A percentile compares a stretch with the other conserved stretches of the same genome.
Evolutionary conservation across 2,797 vertebrate genomes (phyloP).

Genomic region (Myotis planiceps): DNA sequence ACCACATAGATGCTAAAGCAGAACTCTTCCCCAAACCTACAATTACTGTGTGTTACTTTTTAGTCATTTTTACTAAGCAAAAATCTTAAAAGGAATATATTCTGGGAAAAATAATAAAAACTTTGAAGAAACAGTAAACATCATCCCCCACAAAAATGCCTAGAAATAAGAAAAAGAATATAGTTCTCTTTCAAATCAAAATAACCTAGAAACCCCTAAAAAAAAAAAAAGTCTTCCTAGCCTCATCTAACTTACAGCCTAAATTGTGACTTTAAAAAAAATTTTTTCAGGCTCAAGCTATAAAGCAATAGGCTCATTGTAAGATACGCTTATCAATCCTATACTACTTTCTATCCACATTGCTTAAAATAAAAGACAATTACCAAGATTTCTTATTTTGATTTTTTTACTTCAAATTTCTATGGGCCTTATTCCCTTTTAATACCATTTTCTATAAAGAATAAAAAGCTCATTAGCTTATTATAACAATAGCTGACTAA

Average conservation of each 20-base stretch:
- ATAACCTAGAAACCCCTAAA: neutral
- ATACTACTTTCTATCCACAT: neutral
- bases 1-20: conserved; percentile 37
- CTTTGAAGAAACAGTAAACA: neutral
- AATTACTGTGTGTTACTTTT: neutral
- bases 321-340: neutral
- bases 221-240: neutral
- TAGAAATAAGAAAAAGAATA: neutral
- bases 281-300: neutral
- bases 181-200: neutral
- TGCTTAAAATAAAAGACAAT: neutral
- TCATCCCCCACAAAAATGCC: neutral
- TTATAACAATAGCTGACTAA: conserved; percentile 65
- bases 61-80: neutral
- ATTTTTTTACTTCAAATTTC: neutral
- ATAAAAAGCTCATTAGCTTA: conserved; percentile 46
- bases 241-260: neutral
- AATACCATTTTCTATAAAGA: neutral
- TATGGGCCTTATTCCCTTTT: neutral
- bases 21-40: neutral
- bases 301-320: neutral
- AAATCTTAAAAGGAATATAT: neutral
- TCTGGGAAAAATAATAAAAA: neutral
- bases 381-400: conserved; percentile 14
- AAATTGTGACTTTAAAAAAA: neutral